phyloP scores from a whole-genome alignment of 2,797 vertebrate genomes.

The Propithecus deckenii region DNA sequence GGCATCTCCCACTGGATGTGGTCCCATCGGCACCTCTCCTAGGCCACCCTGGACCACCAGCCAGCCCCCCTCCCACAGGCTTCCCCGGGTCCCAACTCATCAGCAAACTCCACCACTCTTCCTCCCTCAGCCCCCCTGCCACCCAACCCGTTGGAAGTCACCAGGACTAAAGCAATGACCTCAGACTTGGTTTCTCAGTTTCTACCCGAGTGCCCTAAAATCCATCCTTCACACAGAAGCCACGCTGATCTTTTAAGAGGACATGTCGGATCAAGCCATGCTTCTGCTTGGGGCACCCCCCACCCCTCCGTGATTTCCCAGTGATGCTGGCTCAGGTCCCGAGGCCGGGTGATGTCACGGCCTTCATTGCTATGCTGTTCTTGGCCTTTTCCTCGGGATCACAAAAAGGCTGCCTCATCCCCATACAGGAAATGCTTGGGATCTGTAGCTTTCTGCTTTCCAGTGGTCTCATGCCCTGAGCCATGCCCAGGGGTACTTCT shows the following conservation, averaged over 20 bases:
- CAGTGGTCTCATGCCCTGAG: too few relatives aligned
- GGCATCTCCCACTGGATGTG: accelerated
- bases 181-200: not conserved
- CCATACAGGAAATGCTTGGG: not conserved
- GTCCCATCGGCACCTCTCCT: not conserved
- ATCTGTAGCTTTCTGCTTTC: not conserved
- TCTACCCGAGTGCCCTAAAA: not conserved
- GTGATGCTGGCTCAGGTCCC: not conserved
- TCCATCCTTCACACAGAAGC: not conserved
- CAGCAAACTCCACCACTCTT: not conserved
- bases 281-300: not conserved
- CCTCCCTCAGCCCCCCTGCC: not conserved
- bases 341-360: not conserved
- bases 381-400: not conserved
- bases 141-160: too few relatives aligned
- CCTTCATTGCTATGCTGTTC: not conserved
- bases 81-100: not conserved
- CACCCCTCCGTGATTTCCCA: not conserved
- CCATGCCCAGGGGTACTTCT: not conserved
- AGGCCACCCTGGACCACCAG: accelerated
- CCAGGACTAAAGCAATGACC: not conserved
- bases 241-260: not conserved
- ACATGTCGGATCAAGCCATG: not conserved
- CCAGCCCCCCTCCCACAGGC: too few relatives aligned
- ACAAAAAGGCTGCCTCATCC: not conserved